A percentile compares a stretch with the other conserved stretches of the same genome.
Evolutionary conservation across 2,113 vertebrate species (phyloP).

Genomic region (Xiphophorus couchianus): DNA sequence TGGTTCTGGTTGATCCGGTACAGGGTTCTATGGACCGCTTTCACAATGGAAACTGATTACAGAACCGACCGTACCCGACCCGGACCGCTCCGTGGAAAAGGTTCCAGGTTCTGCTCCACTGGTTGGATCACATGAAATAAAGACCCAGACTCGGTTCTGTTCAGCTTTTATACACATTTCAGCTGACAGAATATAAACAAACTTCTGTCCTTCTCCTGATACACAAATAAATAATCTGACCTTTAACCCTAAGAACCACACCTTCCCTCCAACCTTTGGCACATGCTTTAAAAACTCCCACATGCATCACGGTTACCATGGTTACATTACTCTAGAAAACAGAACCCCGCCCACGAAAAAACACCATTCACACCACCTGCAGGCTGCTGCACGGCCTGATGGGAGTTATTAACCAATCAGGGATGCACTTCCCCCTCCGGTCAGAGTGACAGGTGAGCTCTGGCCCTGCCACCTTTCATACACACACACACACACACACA

Average conservation of each 20-base stretch:
- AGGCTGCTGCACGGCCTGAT: constrained; percentile 8
- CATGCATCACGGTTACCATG: constrained; percentile 44
- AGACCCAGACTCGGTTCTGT: constrained; percentile 6
- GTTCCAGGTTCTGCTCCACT: no score
- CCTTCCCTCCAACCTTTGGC: constrained; percentile 39
- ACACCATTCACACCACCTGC: not conserved
- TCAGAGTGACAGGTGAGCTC: not conserved
- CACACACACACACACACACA: constrained; percentile 29
- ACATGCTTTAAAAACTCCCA: constrained; percentile 40
- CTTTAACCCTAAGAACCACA: constrained; percentile 38
- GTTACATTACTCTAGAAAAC: constrained; percentile 52
- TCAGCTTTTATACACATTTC: constrained; percentile 72
- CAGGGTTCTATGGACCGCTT: no score
- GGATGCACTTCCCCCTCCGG: not conserved
- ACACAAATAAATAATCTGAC: constrained; percentile 81
- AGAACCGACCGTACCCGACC: no score
- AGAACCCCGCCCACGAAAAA: not conserved
- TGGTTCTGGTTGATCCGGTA: no score
- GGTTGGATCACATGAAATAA: not conserved
- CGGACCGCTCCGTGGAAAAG: no score
- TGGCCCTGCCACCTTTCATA: not conserved
- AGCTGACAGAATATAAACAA: constrained; percentile 77
- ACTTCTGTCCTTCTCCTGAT: constrained; percentile 47
- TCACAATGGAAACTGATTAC: no score
- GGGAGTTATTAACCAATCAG: constrained; percentile 2